phyloP scores from a whole-genome alignment of 2,113 vertebrate genomes.

The Isurus oxyrinchus region DNA sequence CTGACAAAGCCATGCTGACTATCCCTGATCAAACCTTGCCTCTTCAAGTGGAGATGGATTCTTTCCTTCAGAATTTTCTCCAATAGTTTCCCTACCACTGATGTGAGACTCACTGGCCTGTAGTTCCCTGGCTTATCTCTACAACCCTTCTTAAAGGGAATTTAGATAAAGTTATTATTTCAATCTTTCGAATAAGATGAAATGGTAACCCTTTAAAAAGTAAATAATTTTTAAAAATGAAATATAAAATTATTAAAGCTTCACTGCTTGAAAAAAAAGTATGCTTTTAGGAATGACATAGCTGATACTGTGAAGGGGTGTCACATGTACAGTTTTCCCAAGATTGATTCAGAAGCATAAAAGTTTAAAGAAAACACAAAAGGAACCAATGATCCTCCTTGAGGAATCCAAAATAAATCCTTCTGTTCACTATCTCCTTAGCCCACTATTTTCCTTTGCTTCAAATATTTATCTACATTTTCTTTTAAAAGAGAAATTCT shows the following conservation, averaged over 20 bases:
- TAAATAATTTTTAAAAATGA: background rate
- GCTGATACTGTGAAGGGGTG: background rate
- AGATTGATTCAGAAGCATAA: background rate
- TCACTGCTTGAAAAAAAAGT: background rate
- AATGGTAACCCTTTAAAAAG: background rate
- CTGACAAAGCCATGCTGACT: too few species aligned
- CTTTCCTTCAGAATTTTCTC: too few species aligned
- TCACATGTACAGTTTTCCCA: background rate
- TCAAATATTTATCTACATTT: background rate
- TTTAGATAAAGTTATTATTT: background rate
- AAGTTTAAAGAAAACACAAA: background rate
- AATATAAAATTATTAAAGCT: background rate
- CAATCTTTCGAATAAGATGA: background rate
- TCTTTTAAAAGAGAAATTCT: slow-evolving; percentile 5
- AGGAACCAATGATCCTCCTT: background rate
- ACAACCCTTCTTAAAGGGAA: too few species aligned
- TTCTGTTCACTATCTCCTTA: background rate
- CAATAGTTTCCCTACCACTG: too few species aligned
- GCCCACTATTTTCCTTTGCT: background rate
- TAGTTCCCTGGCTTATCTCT: too few species aligned
- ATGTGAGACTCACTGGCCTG: too few species aligned
- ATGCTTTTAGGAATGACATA: background rate
- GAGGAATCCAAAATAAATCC: background rate
- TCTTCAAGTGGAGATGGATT: too few species aligned
- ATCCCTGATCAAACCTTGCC: too few species aligned